Evolutionary conservation across 2,888 invertebrate species (phyloP).

Genomic region (Dasypogon diadema): DNA sequence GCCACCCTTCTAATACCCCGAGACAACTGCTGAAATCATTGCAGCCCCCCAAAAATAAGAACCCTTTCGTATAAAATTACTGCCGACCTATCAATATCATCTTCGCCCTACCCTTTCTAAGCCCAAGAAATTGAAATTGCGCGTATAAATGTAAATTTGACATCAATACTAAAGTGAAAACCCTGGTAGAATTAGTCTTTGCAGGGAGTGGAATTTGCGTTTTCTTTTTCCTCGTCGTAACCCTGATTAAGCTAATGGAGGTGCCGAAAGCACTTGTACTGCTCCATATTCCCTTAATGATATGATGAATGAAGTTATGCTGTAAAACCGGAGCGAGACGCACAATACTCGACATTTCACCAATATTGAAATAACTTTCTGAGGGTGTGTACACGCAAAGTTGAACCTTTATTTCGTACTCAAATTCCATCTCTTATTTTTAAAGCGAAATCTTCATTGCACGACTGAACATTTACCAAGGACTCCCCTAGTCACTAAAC

Average conservation of each 20-base stretch:
- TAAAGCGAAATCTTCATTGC: too few relatives aligned
- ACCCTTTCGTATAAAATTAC: slow-evolving; percentile 16
- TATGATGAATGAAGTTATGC: slow-evolving; percentile 28
- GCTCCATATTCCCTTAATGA: slow-evolving; percentile 11
- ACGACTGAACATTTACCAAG: too few relatives aligned
- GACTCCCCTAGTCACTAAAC: too few relatives aligned
- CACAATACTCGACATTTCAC: too few relatives aligned
- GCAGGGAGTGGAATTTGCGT: not conserved
- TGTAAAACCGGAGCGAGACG: not conserved
- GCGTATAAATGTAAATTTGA: slow-evolving; percentile 31
- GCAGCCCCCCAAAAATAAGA: not conserved
- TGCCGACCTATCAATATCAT: too few relatives aligned
- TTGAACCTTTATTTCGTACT: not conserved
- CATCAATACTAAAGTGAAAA: not conserved
- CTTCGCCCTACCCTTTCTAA: not conserved
- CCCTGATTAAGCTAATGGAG: slow-evolving; percentile 49
- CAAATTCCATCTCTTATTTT: too few relatives aligned
- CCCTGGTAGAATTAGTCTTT: too few relatives aligned
- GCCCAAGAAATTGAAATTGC: slow-evolving; percentile 1
- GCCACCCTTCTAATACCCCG: too few relatives aligned
- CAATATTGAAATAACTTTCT: slow-evolving; percentile 10
- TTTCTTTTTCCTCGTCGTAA: not conserved
- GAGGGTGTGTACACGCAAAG: not conserved
- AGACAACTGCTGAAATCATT: not conserved
- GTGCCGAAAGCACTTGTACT: slow-evolving; percentile 17